Evolutionary conservation across 2,888 invertebrate genomes (phyloP).

Genomic region (Oxytorus armatus): DNA sequence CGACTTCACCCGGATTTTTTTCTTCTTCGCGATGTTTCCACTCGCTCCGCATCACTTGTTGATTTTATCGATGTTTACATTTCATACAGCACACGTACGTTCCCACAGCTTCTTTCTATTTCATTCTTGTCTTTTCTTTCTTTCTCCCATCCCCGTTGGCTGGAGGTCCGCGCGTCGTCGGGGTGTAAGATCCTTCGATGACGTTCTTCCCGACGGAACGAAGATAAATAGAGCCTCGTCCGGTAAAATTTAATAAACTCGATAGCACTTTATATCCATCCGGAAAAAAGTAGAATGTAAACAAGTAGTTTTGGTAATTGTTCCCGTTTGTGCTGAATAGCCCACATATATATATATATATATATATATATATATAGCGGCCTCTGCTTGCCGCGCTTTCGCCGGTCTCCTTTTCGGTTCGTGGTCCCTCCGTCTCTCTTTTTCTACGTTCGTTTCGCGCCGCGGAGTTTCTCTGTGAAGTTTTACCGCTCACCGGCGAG

Average conservation of each 20-base stretch:
- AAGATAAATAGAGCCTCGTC: conserved; percentile 21
- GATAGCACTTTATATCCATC: conserved; percentile 2
- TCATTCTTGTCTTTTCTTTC: conserved; percentile 33
- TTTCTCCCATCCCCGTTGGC: not conserved
- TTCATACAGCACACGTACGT: conserved; percentile 71
- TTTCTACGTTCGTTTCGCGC: conserved; percentile 33
- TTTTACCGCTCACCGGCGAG: conserved; percentile 75
- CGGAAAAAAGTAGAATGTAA: not conserved
- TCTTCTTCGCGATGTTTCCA: conserved; percentile 40
- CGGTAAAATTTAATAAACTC: conserved; percentile 18
- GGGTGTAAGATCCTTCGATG: conserved; percentile 29
- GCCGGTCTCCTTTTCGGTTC: conserved; percentile 62
- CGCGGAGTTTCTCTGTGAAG: conserved; percentile 74
- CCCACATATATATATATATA: conserved; percentile 4
- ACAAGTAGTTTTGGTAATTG: not conserved
- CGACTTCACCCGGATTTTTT: conserved; percentile 21
- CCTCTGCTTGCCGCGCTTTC: conserved; percentile 49
- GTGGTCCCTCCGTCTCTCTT: conserved; percentile 27
- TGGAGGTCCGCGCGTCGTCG: not conserved
- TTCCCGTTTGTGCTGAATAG: conserved; percentile 12
- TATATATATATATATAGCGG: conserved; percentile 4
- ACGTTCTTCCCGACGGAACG: conserved; percentile 4
- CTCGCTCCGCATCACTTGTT: conserved; percentile 72
- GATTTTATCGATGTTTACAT: conserved; percentile 82
- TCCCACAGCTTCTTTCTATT: conserved; percentile 58